A percentile compares a stretch with the other conserved stretches of the same genome.
These are phyloP conservation scores for Spongia lamella DNA, from an alignment of 37 sponge, comb jelly and placozoan genomes.

Conservation along the genomic window DNA sequence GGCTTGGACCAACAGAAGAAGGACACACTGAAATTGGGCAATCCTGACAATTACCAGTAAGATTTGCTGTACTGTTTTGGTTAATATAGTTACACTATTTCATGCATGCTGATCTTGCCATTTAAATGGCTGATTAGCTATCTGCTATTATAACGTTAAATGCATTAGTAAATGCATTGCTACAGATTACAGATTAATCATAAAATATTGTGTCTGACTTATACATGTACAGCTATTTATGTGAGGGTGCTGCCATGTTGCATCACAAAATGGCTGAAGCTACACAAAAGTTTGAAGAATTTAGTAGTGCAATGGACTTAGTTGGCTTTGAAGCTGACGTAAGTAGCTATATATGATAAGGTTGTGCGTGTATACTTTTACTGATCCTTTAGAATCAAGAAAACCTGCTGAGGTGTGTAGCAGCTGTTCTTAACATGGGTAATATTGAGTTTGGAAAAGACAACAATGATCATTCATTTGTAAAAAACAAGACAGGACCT, in stretches of 20 bases:
- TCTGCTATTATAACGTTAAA: too few relatives aligned
- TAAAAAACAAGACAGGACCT: constrained; percentile 29
- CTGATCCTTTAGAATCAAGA: constrained; percentile 27
- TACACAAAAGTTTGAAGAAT: constrained; percentile 40
- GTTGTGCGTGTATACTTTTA: neutral
- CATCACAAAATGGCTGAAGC: neutral
- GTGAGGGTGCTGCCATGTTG: constrained; percentile 31
- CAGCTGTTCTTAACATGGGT: constrained; percentile 64
- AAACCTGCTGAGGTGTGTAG: constrained; percentile 42
- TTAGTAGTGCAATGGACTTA: constrained; percentile 67
- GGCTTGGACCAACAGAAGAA: constrained; percentile 57
- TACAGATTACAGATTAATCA: too few relatives aligned
- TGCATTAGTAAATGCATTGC: too few relatives aligned
- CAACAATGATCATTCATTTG: constrained; percentile 47
- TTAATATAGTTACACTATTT: too few relatives aligned
- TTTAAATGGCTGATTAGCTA: too few relatives aligned
- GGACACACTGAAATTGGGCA: constrained; percentile 2
- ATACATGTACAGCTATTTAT: constrained; percentile 61
- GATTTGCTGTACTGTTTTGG: neutral
- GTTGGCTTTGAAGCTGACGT: constrained; percentile 72
- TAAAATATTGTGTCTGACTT: too few relatives aligned
- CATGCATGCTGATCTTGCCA: too few relatives aligned
- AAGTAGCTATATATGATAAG: neutral
- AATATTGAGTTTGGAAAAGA: constrained; percentile 69
- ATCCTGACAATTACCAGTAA: constrained; percentile 20